phyloP scores from a whole-genome alignment of 2,888 invertebrate species.

The Ichneumoninae sp. region DNA sequence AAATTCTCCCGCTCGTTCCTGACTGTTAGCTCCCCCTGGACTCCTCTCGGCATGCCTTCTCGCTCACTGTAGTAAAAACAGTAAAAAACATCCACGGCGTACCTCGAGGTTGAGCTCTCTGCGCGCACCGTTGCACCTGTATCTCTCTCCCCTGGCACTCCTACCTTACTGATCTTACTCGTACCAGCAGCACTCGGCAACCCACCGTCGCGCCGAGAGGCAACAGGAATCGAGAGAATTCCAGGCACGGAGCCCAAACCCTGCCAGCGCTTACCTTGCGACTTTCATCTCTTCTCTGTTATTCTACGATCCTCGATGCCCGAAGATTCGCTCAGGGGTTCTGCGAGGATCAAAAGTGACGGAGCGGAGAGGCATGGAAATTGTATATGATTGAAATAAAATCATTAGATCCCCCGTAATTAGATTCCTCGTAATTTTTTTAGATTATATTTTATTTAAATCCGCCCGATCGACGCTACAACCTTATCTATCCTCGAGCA shows the following conservation, averaged over 20 bases:
- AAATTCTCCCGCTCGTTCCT: slow-evolving; percentile 40
- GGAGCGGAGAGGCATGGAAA: slow-evolving; percentile 20
- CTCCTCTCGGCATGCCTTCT: slow-evolving; percentile 48
- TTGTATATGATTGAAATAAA: not conserved
- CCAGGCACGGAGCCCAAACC: slow-evolving; percentile 55
- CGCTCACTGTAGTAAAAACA: slow-evolving; percentile 67
- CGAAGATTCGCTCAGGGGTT: slow-evolving; percentile 27
- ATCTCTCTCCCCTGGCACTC: slow-evolving; percentile 73
- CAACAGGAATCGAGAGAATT: slow-evolving; percentile 55
- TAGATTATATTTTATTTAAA: slow-evolving; percentile 32
- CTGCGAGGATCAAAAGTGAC: slow-evolving; percentile 49
- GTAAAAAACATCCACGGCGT: slow-evolving; percentile 69
- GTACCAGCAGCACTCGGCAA: slow-evolving; percentile 48
- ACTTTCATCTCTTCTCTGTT: slow-evolving; percentile 50
- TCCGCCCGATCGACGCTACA: not conserved
- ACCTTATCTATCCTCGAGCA: slow-evolving; percentile 36
- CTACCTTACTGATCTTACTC: slow-evolving; percentile 76
- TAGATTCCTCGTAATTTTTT: slow-evolving; percentile 13
- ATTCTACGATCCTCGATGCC: slow-evolving; percentile 1
- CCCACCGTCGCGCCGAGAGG: slow-evolving; percentile 27
- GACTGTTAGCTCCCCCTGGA: slow-evolving; percentile 42
- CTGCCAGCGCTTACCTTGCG: slow-evolving; percentile 39
- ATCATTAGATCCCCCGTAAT: slow-evolving; percentile 22
- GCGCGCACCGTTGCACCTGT: slow-evolving; percentile 77
- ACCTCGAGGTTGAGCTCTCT: slow-evolving; percentile 61